Evolutionary conservation across 2,797 vertebrate genomes (phyloP).

Genomic region (Oreortyx pictus): DNA sequence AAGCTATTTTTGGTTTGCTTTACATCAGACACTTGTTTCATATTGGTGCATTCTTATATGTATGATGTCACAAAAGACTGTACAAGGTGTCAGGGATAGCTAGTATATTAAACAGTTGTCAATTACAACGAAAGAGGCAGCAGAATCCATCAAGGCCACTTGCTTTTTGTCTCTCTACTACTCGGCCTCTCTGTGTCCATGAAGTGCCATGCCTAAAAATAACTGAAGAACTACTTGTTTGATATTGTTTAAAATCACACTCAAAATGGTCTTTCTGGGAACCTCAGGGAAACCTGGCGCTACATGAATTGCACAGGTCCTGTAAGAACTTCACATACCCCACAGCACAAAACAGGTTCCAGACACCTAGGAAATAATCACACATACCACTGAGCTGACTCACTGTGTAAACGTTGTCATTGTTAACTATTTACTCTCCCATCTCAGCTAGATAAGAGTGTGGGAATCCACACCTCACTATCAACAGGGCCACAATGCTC

Average conservation of each 20-base stretch:
- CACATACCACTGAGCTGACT: slow-evolving; percentile 12
- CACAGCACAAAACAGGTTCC: neutral
- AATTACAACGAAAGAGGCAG: neutral
- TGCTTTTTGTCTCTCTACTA: neutral
- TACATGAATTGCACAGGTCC: neutral
- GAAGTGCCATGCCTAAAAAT: neutral
- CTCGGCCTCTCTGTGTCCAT: neutral
- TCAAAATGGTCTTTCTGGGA: neutral
- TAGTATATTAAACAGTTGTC: neutral
- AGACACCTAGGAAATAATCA: slow-evolving; percentile 2
- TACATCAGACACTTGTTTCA: neutral
- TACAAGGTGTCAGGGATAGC: neutral
- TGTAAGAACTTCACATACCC: neutral
- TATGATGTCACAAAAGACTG: neutral
- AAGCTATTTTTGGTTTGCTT: neutral
- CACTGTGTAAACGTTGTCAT: slow-evolving; percentile 7
- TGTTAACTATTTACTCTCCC: neutral
- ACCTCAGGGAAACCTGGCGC: neutral
- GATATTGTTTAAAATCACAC: neutral
- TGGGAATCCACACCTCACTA: slow-evolving; percentile 19
- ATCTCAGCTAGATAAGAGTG: neutral
- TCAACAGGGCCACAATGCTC: neutral
- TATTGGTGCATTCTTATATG: neutral
- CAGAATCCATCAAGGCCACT: neutral
- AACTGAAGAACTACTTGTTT: neutral